Evolutionary conservation across 2,113 vertebrate species (phyloP), one percentile per base, ranked within the genome.

Genomic region (Polyodon spathula): DNA sequence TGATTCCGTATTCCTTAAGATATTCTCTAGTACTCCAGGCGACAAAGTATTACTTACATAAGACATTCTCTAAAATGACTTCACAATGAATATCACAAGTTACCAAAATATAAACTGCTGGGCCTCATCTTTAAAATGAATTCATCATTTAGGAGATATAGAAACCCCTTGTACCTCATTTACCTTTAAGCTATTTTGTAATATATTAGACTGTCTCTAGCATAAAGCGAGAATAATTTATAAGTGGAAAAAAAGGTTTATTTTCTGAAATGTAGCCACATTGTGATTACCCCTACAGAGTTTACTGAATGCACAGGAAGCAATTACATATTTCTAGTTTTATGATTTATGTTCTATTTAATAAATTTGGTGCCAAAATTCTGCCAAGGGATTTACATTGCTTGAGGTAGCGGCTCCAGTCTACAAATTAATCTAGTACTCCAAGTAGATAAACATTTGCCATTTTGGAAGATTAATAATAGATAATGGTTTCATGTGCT

Each of bases 401-500:
- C 44, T 53, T 54, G 66, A 61, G 60, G 59, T 54, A 54, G 50
- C 15, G 56, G 15, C 40, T 9, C 41, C 44, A 40, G 44, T 52
- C 59, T 52, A 55, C 56, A 17, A 59, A 66, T 12, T 46, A 54
- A 46, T 17, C 68, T 74, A 54, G 55, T 63, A 65, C 63, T 70
- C 67, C 63, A 55, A 56, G 56, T 54, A 44, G 39, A 55, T 37
- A 62, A 27, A 27, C 27, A 27, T 27, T 27, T 27, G 27, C 27
- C 27, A 27, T 27, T 27, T 27, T 27, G 27, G 27, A 27, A 74
- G 73, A 74, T 74, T 67, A 76, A 78, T 72, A 65, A 65, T 54
- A 8, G 58, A 39, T 68, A 61, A 68, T 68, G 67, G n/a, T n/a
- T n/a, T n/a, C n/a, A n/a, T n/a, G n/a, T n/a, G 66, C 58, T 66